Evolutionary conservation across 2,888 invertebrate species (phyloP), one percentile per base, ranked within the genome.

Genomic region (Strigamia crassipes): DNA sequence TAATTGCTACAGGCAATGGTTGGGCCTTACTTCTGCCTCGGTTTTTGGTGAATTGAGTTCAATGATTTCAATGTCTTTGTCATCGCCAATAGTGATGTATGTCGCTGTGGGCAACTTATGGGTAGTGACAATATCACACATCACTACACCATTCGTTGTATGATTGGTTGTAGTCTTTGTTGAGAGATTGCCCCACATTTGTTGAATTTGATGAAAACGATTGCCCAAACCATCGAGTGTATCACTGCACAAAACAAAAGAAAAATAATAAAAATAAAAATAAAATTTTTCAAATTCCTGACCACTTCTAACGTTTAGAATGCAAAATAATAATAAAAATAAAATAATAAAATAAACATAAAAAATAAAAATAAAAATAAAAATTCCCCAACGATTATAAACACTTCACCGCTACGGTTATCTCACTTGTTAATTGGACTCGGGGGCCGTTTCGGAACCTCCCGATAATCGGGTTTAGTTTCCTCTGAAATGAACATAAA

Each of bases 401-500:
- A 31, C 15, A 77, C 77, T 15, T 77, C 5, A 21, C 10, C 4
- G 23, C n/a, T n/a, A 18, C 8, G 9, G 15, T 21, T n/a, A 82
- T 46, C 80, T 82, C 80, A 81, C 82, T 82, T 84, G 66, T 82
- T 82, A 31, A 38, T 79, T 13, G 34, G 31, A 21, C 81, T 79
- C 21, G 81, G 79, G 27, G 42, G 56, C 27, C 78, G 73, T 12
- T 38, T 46, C 23, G 86, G 89, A 82, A 91, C 89, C 86, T 93
- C 92, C 84, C 95, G 90, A 89, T 96, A 96, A 89, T 96, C 95
- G 73, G 95, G 94, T 85, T 93, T 92, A 42, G 95, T 95, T 89
- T 94, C 94, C n/a, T 93, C 92, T 56, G 94, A 92, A 2, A 96
- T 90, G 89, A 95, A 95, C 6, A 94, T 94, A 88, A 94, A 94